Evolutionary conservation across 2,888 invertebrate genomes (phyloP).

Genomic region (Therioaphis trifolii): DNA sequence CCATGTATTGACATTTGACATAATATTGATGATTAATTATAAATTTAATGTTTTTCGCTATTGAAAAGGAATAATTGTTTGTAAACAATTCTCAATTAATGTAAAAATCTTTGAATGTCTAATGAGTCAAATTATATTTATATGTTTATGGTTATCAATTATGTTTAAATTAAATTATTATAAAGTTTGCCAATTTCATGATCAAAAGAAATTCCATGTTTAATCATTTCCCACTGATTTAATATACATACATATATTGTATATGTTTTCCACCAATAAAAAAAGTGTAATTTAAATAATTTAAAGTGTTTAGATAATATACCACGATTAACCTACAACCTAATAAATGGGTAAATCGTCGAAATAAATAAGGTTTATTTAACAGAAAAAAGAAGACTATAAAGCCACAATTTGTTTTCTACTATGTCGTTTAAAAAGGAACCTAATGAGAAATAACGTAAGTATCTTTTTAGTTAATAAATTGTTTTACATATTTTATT

Average conservation of each 20-base stretch:
- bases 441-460: constrained; percentile 13
- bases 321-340: too few species aligned
- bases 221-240: background rate
- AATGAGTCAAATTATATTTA: background rate
- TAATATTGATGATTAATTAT: constrained; percentile 1
- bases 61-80: background rate
- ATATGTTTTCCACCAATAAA: background rate
- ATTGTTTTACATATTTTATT: constrained; percentile 29
- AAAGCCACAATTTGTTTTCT: background rate
- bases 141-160: background rate
- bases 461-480: constrained; percentile 18
- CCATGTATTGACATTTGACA: constrained; percentile 1
- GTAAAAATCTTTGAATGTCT: background rate
- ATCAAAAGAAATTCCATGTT: background rate
- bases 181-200: background rate
- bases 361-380: too few species aligned
- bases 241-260: background rate
- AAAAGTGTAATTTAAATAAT: constrained; percentile 2
- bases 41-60: background rate
- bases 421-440: constrained; percentile 1
- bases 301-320: background rate
- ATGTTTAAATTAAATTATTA: background rate
- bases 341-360: too few species aligned
- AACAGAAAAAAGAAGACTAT: background rate
- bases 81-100: background rate